Base-by-base conservation (phyloP, 2,888 invertebrate genomes). In the Drosophila rellima region DNA sequence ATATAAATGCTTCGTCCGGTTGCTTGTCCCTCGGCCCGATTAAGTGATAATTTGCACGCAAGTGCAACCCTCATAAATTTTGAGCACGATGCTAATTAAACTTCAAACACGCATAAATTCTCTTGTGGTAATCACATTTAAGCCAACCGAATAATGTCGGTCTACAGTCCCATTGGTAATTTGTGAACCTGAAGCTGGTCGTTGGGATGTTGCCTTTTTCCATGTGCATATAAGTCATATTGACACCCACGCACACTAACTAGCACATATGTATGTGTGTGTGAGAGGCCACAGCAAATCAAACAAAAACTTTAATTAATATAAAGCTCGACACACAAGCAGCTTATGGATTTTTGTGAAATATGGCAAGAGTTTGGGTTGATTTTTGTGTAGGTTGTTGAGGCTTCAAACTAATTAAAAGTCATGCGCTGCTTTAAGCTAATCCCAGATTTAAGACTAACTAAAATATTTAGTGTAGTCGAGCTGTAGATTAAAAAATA, bases 221-320 rank as follows among this genome's bases (percentile, higher is more conserved):
- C 33, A 2, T 39, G 23, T 39, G 26, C 13, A 44, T 29, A 44
- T 20, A 54, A 5, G 18, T 3, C 18, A 17, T 17, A 52, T 42
- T 31, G 26, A 23, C 29, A 11, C 29, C 47, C 26, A 40, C 26
- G 37, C 20, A 39, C 33, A 54, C 39, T 23, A 11, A 40, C 23
- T 23, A 13, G 17, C 15, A 17, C 10, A 18, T 1, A 33, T 42
- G 39, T 35, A 17, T 2, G 33, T 45, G 37, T 37, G 23, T 61
- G 52, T 6, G 29, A 29, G 31, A 29, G 44, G 15, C 39, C 55
- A 17, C 29, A 20, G 13, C 20, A 85, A 85, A 76, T 79, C 83
- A 82, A 77, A 85, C 74, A 82, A 70, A 48, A 80, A 85, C 80
- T 82, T 88, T 85, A 85, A 85, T 82, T 85, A 88, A 88, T 88